Evolutionary conservation across 2,797 vertebrate genomes (phyloP).

Genomic region (Malurus leucopterus): DNA sequence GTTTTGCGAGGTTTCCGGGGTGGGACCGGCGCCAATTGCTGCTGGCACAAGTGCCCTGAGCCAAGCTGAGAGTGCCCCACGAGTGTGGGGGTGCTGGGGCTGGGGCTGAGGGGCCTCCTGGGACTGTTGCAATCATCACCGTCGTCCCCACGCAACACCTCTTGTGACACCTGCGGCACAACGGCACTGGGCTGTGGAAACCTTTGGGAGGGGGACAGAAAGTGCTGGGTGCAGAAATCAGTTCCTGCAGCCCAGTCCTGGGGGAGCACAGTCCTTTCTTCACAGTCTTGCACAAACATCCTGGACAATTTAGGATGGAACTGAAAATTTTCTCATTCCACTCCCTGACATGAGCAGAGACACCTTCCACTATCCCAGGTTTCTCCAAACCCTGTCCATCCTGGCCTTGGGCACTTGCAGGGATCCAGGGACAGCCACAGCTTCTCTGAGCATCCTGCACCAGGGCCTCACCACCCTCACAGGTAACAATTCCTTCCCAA

Average conservation of each 20-base stretch:
- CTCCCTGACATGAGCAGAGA: rapidly evolving
- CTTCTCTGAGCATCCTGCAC: rapidly evolving
- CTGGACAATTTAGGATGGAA: neutral
- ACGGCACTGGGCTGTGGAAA: neutral
- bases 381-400: rapidly evolving
- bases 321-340: rapidly evolving
- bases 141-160: neutral
- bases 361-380: rapidly evolving
- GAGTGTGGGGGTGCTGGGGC: neutral
- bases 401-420: rapidly evolving
- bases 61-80: neutral
- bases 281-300: neutral
- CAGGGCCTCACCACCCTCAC: rapidly evolving
- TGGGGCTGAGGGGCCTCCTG: neutral
- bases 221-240: neutral
- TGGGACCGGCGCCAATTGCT: neutral
- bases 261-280: neutral
- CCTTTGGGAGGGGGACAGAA: neutral
- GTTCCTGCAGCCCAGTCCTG: neutral
- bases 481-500: rapidly evolving
- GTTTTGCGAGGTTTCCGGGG: neutral
- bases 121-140: neutral
- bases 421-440: neutral
- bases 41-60: neutral
- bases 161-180: neutral